A percentile compares a stretch with the other conserved stretches of the same genome.
These are phyloP conservation scores for Platerodrilus igneus DNA, from an alignment of 2,888 invertebrate genomes.

Conservation along the genomic window DNA sequence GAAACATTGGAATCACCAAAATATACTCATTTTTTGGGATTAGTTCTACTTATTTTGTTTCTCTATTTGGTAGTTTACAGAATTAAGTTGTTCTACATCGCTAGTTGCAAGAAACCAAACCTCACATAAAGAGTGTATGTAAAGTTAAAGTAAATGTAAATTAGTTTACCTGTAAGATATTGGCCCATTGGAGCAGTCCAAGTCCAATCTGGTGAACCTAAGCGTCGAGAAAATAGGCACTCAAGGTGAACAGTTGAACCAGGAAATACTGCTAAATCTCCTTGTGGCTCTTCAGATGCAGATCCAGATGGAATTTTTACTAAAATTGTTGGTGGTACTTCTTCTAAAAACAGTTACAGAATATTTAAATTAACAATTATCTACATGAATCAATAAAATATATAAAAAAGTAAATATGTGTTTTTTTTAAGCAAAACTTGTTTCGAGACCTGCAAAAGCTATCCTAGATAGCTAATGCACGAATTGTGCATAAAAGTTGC, in stretches of 20 bases:
- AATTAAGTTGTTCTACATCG: background rate
- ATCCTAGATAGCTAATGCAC: too few species aligned
- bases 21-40: too few species aligned
- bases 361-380: too few species aligned
- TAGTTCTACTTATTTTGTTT: too few species aligned
- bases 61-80: too few species aligned
- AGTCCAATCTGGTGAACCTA: conserved; percentile 83
- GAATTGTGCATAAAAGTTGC: too few species aligned
- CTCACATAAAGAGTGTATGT: conserved; percentile 7
- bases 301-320: conserved; percentile 74
- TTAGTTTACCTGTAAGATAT: conserved; percentile 67
- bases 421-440: too few species aligned
- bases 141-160: too few species aligned
- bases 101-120: conserved; percentile 15
- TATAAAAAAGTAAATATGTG: too few species aligned
- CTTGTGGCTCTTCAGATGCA: conserved; percentile 73
- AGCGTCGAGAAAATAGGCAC: conserved; percentile 69
- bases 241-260: conserved; percentile 77
- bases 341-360: conserved; percentile 65
- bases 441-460: too few species aligned
- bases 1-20: too few species aligned
- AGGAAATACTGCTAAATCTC: conserved; percentile 74
- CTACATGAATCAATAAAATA: too few species aligned
- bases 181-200: conserved; percentile 79
- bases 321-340: conserved; percentile 76